These are phyloP conservation scores for Tragelaphus oryx DNA, from an alignment of 2,797 vertebrate genomes.

Conservation along the genomic window DNA sequence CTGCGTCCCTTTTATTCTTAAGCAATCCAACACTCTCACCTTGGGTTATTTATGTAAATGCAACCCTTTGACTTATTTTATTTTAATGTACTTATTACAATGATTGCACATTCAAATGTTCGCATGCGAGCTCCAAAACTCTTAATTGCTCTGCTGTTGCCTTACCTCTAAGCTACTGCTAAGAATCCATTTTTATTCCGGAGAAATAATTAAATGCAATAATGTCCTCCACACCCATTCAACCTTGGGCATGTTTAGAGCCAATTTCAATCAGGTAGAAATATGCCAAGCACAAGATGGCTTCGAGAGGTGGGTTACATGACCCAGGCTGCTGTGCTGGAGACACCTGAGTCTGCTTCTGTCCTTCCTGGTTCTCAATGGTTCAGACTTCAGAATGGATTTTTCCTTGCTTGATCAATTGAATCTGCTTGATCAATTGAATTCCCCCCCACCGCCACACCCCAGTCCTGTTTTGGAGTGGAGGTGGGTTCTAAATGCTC, in stretches of 20 bases:
- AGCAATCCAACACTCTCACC: slow-evolving; percentile 40
- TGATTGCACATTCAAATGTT: slow-evolving; percentile 57
- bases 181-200: slow-evolving; percentile 52
- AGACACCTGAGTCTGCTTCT: background rate
- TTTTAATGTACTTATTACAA: slow-evolving; percentile 68
- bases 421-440: background rate
- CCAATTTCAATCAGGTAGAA: slow-evolving; percentile 57
- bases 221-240: slow-evolving; percentile 44
- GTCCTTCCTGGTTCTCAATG: background rate
- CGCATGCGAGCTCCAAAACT: background rate
- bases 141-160: slow-evolving; percentile 43
- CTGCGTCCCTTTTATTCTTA: background rate
- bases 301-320: background rate
- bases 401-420: background rate
- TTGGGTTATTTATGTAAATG: slow-evolving; percentile 59
- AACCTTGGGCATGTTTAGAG: slow-evolving; percentile 56
- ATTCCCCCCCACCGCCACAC: rapidly evolving
- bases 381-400: background rate
- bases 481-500: background rate
- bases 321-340: background rate
- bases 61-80: slow-evolving; percentile 59
- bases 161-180: slow-evolving; percentile 12
- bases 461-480: background rate
- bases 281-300: slow-evolving; percentile 2
- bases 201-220: slow-evolving; percentile 69